Evolutionary conservation across 2,888 invertebrate genomes (phyloP).

Genomic region (Hirtodrosophila alboralis): DNA sequence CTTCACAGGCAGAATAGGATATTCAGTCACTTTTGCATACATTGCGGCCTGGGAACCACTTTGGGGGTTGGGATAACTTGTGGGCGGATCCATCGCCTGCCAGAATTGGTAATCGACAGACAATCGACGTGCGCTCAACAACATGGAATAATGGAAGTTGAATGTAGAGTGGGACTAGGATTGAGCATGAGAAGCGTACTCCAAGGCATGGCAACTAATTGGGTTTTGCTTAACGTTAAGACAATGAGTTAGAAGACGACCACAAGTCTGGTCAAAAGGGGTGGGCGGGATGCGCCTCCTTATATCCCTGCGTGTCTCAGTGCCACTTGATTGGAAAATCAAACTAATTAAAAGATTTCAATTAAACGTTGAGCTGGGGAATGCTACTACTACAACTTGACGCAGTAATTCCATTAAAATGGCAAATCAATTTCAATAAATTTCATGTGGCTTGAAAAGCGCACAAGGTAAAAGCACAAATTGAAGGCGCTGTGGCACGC

Average conservation of each 20-base stretch:
- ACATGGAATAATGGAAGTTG: constrained; percentile 68
- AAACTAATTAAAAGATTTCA: constrained; percentile 82
- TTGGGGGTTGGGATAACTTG: constrained; percentile 1
- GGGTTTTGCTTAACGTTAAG: constrained; percentile 65
- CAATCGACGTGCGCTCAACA: constrained; percentile 73
- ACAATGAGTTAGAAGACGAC: constrained; percentile 47
- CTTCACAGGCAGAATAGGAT: constrained; percentile 4
- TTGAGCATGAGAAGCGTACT: constrained; percentile 38
- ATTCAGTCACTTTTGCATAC: constrained; percentile 60
- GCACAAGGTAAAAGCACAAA: constrained; percentile 53
- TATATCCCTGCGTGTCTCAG: constrained; percentile 32
- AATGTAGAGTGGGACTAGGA: constrained; percentile 28
- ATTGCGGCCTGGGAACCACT: constrained; percentile 19
- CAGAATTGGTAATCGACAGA: constrained; percentile 75
- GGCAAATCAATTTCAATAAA: constrained; percentile 81
- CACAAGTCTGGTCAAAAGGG: constrained; percentile 24
- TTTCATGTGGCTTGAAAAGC: constrained; percentile 57
- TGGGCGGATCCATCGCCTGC: neutral
- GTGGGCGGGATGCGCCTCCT: constrained; percentile 2
- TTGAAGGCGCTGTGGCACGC: constrained; percentile 42
- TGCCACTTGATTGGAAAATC: constrained; percentile 79
- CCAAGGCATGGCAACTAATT: constrained; percentile 76
- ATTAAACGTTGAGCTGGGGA: constrained; percentile 71
- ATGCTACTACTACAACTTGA: constrained; percentile 50
- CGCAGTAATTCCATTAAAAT: constrained; percentile 76